Evolutionary conservation across 1,140 invertebrate species (phyloP).

Genomic region (Lithobius niger): DNA sequence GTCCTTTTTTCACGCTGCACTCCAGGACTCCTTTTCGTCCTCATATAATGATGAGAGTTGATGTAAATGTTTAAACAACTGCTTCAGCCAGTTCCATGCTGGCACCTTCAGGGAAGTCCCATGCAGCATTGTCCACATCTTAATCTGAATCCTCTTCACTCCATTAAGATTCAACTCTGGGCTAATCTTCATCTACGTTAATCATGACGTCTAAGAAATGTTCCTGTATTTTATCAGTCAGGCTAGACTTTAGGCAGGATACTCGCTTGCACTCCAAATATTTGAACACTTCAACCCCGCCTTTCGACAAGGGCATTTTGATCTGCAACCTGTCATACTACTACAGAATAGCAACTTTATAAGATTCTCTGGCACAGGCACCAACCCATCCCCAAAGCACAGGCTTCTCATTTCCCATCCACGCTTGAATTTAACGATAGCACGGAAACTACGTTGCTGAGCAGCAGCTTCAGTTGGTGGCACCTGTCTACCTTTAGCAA

Average conservation of each 20-base stretch:
- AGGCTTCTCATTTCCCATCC: not conserved
- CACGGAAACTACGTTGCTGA: too few species aligned
- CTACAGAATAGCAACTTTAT: not conserved
- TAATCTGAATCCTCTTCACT: not conserved
- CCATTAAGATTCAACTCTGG: not conserved
- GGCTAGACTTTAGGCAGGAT: not conserved
- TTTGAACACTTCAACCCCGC: not conserved
- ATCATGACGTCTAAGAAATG: not conserved
- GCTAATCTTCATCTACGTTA: not conserved
- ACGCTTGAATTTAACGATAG: not conserved
- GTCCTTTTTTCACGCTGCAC: not conserved
- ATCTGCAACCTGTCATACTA: not conserved
- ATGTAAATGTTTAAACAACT: not conserved
- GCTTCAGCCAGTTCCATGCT: not conserved
- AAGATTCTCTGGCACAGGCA: not conserved
- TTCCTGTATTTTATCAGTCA: not conserved
- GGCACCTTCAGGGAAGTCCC: not conserved
- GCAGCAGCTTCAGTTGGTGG: not conserved
- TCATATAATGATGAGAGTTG: not conserved
- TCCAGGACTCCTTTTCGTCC: not conserved
- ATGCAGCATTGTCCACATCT: not conserved
- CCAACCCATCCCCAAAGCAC: not conserved
- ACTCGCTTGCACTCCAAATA: not conserved
- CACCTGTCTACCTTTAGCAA: not conserved
- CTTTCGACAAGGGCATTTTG: not conserved